A percentile compares a stretch with the other conserved stretches of the same genome.
phyloP scores from a whole-genome alignment of 2,888 invertebrate species.

The Unio pictorum region DNA sequence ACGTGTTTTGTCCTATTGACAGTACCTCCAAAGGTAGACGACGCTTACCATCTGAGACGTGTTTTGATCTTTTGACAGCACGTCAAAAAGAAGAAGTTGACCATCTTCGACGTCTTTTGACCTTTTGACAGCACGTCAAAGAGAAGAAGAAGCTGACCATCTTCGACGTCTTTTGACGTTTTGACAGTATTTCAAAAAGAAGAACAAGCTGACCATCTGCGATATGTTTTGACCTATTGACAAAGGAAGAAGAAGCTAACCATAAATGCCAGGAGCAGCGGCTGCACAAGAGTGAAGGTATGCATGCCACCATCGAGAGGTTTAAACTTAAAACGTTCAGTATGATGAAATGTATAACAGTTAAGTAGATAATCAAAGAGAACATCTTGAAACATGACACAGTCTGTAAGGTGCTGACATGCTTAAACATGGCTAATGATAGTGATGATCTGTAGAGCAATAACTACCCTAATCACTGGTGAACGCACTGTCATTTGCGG shows the following conservation, averaged over 20 bases:
- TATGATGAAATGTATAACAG: slow-evolving; percentile 10
- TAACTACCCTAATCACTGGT: too few species aligned
- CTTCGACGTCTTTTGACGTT: slow-evolving; percentile 8
- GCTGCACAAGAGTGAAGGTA: neutral
- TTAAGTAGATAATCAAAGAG: slow-evolving; percentile 1
- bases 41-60: slow-evolving; percentile 7
- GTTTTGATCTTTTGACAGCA: slow-evolving; percentile 11
- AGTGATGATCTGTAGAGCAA: too few species aligned
- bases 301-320: slow-evolving; percentile 27
- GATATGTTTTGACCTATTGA: slow-evolving; percentile 7
- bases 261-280: neutral
- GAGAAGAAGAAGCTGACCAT: neutral
- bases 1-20: slow-evolving; percentile 9
- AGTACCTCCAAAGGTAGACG: slow-evolving; percentile 2
- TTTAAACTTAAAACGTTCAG: slow-evolving; percentile 31
- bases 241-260: slow-evolving; percentile 7
- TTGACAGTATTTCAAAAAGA: slow-evolving; percentile 7
- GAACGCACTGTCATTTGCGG: too few species aligned
- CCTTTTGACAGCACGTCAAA: slow-evolving; percentile 11
- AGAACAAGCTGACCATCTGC: slow-evolving; percentile 4
- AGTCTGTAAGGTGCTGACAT: neutral
- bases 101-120: slow-evolving; percentile 9
- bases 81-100: neutral
- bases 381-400: slow-evolving; percentile 22
- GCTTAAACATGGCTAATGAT: too few species aligned